phyloP scores from a whole-genome alignment of 2,888 invertebrate genomes.

The Tetragonula carbonaria region DNA sequence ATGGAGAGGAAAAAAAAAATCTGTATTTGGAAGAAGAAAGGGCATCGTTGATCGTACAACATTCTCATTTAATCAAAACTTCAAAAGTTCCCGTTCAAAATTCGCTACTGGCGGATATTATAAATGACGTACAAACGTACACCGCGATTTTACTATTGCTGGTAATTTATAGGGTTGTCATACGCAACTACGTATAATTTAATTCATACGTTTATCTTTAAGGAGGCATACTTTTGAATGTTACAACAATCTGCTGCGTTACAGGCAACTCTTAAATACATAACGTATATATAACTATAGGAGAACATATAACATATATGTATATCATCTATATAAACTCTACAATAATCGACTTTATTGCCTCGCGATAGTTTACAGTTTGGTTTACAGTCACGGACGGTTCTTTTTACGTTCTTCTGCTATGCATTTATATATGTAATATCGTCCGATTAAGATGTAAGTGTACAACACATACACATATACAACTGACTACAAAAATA shows the following conservation, averaged over 20 bases:
- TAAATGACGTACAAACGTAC: slow-evolving; percentile 37
- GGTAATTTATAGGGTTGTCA: slow-evolving; percentile 10
- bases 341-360: slow-evolving; percentile 38
- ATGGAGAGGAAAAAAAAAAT: background rate
- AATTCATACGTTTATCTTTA: background rate
- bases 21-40: background rate
- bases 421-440: background rate
- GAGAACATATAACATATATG: slow-evolving; percentile 33
- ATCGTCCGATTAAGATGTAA: background rate
- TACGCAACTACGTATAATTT: background rate
- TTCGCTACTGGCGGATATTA: slow-evolving; percentile 26
- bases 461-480: background rate
- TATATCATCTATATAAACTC: slow-evolving; percentile 38
- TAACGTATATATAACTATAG: slow-evolving; percentile 1
- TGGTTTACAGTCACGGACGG: too few species aligned
- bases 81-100: slow-evolving; percentile 1
- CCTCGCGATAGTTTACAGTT: slow-evolving; percentile 32
- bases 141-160: slow-evolving; percentile 38
- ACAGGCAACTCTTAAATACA: slow-evolving; percentile 14
- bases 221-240: slow-evolving; percentile 3
- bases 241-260: slow-evolving; percentile 15
- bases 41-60: background rate
- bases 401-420: background rate
- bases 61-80: slow-evolving; percentile 16
- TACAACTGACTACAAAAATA: background rate